phyloP scores from a whole-genome alignment of 2,888 invertebrate genomes.

The Drosophila nr. perissopoda region DNA sequence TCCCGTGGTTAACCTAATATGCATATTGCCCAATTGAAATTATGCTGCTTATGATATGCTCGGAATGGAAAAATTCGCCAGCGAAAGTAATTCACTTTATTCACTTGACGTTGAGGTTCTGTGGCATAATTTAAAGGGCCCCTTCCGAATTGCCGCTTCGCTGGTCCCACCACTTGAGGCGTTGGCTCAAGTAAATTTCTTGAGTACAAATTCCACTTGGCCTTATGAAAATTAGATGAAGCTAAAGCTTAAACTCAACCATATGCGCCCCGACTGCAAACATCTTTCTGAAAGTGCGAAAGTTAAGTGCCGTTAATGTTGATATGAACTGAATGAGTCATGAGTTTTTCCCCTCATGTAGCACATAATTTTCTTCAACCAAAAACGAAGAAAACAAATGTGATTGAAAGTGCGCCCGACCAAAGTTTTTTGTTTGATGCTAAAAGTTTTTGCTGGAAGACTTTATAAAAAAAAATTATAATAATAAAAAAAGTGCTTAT shows the following conservation, averaged over 20 bases:
- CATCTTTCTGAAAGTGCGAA: slow-evolving; percentile 49
- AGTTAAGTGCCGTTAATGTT: slow-evolving; percentile 71
- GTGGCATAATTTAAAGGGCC: slow-evolving; percentile 34
- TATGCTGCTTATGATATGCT: slow-evolving; percentile 36
- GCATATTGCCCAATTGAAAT: slow-evolving; percentile 46
- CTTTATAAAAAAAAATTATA: not conserved
- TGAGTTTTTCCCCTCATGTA: slow-evolving; percentile 40
- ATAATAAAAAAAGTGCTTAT: slow-evolving; percentile 13
- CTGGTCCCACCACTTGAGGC: slow-evolving; percentile 57
- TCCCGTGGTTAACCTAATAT: slow-evolving; percentile 14
- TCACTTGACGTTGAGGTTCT: slow-evolving; percentile 44
- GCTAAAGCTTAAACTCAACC: slow-evolving; percentile 48
- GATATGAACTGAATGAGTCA: slow-evolving; percentile 53
- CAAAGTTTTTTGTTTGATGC: slow-evolving; percentile 29
- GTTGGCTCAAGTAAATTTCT: slow-evolving; percentile 38
- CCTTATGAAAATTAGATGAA: slow-evolving; percentile 74
- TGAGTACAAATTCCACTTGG: slow-evolving; percentile 69
- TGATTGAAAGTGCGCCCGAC: slow-evolving; percentile 23
- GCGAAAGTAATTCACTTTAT: slow-evolving; percentile 48
- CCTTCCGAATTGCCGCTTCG: slow-evolving; percentile 25
- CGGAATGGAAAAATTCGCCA: slow-evolving; percentile 16
- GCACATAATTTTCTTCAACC: slow-evolving; percentile 49
- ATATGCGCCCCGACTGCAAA: slow-evolving; percentile 28
- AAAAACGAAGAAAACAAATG: slow-evolving; percentile 18
- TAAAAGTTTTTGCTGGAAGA: slow-evolving; percentile 22